Evolutionary conservation across 1,140 invertebrate species (phyloP).

Genomic region (Archegozetes longisetosus): DNA sequence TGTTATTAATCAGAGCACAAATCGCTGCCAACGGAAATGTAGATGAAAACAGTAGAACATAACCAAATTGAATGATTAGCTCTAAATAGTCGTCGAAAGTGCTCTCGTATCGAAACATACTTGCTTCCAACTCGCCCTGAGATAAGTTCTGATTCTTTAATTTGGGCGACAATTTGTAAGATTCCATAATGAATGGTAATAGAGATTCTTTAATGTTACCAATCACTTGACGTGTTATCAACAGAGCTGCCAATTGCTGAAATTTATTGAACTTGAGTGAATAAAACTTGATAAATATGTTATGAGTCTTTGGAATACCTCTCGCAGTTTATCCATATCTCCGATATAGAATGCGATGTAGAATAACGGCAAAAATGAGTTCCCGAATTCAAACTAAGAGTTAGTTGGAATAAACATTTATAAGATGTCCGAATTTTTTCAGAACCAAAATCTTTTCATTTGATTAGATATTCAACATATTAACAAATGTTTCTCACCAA

Average conservation of each 20-base stretch:
- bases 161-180: constrained; percentile 1
- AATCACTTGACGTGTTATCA: constrained; percentile 84
- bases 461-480: neutral
- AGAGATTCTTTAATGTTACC: constrained; percentile 28
- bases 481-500: constrained; percentile 25
- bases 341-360: constrained; percentile 95
- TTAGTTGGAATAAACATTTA: neutral
- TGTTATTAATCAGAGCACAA: constrained; percentile 81
- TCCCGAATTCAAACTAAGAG: constrained; percentile 79
- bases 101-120: constrained; percentile 45
- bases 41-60: constrained; percentile 88
- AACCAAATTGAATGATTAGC: constrained; percentile 92
- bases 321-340: constrained; percentile 54
- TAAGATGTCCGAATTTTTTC: neutral
- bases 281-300: neutral
- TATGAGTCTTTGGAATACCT: neutral
- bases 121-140: constrained; percentile 6
- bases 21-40: constrained; percentile 85
- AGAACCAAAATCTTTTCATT: neutral
- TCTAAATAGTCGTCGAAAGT: constrained; percentile 94
- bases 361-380: constrained; percentile 91
- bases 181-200: constrained; percentile 19
- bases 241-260: constrained; percentile 71
- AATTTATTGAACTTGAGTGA: neutral
- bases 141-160: neutral